These are phyloP conservation scores for Subacronicta megacephala DNA, from an alignment of 2,888 invertebrate genomes.

Conservation along the genomic window DNA sequence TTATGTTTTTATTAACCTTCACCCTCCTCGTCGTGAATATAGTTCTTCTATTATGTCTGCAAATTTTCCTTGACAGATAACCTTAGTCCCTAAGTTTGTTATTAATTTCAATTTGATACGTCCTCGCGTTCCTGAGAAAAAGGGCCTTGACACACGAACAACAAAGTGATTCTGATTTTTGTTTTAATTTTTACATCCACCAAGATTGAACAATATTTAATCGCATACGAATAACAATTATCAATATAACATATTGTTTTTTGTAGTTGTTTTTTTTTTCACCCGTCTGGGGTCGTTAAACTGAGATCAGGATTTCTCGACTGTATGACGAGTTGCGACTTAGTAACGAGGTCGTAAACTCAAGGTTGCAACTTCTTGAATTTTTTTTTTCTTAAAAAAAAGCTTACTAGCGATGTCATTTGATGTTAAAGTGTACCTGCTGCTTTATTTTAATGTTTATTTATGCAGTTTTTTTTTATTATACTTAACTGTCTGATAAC, in stretches of 20 bases:
- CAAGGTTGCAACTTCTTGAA: conserved; percentile 40
- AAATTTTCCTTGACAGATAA: no score
- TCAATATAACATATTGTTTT: conserved; percentile 19
- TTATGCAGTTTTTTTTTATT: not conserved
- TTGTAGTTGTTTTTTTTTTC: conserved; percentile 24
- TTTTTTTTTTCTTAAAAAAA: no score
- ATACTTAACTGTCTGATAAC: not conserved
- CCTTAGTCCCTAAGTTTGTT: no score
- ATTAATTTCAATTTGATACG: no score
- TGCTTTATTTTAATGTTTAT: not conserved
- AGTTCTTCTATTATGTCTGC: no score
- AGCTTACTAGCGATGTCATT: no score
- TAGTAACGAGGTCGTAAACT: conserved; percentile 23
- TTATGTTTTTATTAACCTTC: no score
- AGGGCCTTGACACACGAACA: no score
- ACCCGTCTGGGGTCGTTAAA: conserved; percentile 26
- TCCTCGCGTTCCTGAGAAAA: no score
- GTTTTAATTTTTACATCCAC: no score
- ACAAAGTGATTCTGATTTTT: no score
- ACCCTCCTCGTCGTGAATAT: no score
- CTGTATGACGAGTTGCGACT: conserved; percentile 34
- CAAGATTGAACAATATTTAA: not conserved
- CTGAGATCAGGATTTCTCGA: conserved; percentile 31
- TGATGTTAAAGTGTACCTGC: conserved; percentile 3
- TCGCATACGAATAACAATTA: conserved; percentile 6